Conservation (phyloP, 1,140 invertebrate species). For the Drosophila baimaii region DNA sequence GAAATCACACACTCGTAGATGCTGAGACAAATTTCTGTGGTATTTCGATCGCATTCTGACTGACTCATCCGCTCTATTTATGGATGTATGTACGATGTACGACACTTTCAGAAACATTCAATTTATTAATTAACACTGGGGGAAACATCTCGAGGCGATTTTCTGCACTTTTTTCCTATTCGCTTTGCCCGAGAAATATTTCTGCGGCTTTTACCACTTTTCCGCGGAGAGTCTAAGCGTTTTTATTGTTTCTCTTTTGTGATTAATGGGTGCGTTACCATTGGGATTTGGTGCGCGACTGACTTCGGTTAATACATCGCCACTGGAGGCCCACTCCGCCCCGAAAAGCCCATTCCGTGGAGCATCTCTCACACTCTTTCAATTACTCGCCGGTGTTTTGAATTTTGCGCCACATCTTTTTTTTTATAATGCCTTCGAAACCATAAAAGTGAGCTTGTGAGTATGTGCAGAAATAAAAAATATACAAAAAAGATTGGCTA, state of each 20-base stretch:
- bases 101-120: conserved; percentile 23
- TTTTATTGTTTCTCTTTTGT: conserved; percentile 48
- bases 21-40: conserved; percentile 23
- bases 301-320: conserved; percentile 35
- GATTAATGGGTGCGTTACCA: conserved; percentile 80
- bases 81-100: conserved; percentile 4
- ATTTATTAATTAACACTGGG: conserved; percentile 40
- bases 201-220: conserved; percentile 39
- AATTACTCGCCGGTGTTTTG: conserved; percentile 68
- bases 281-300: conserved; percentile 81
- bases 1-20: conserved; percentile 35
- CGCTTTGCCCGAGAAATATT: conserved; percentile 16
- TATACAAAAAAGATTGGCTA: conserved; percentile 29
- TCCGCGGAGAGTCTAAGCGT: conserved; percentile 28
- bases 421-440: conserved; percentile 52
- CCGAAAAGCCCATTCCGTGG: conserved; percentile 9
- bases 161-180: conserved; percentile 5
- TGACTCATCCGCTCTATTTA: conserved; percentile 27
- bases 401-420: conserved; percentile 71
- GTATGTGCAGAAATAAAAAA: conserved; percentile 47
- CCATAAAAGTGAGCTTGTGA: conserved; percentile 44
- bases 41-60: conserved; percentile 25
- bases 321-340: conserved; percentile 1
- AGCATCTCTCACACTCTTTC: conserved; percentile 70
- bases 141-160: conserved; percentile 33